Evolutionary conservation across 2,113 vertebrate genomes (phyloP), one percentile per base, ranked within the genome.

Genomic region (Platysteira castanea): DNA sequence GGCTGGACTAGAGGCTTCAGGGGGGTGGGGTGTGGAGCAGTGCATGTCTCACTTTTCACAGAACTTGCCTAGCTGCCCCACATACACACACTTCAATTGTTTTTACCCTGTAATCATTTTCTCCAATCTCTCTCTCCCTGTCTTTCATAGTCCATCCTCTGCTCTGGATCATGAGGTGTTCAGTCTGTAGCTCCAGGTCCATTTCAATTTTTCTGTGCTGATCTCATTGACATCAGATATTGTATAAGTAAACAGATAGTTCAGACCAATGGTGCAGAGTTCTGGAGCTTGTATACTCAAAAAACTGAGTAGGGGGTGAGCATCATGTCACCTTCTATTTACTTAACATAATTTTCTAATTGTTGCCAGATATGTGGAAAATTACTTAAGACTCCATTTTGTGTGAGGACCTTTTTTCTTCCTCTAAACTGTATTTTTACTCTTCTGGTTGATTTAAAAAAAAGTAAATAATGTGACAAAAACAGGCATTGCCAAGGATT

Each of bases 21-120:
- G 7, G 42, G 2, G 3, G 1, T 28, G 28, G 18, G 41, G 2
- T n/a, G 7, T 41, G 24, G 13, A 57, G 15, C 10, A 41, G 13
- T 11, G 10, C 42, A 24, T 3, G 3, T 65, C 24, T 30, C 31
- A 57, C 52, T 42, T 65, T 30, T 21, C 42, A 42, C 16, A 67
- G 24, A 42, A 35, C 15, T 49, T 57, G 10, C 10, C 26, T 13
- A 14, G 8, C 4, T 3, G 2, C 4, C 10, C 5, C 6, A 2
- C 14, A 20, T 14, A 3, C 27, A 11, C 21, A 16, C 13, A 20
- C 17, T 20, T 39, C 30, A 14, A 26, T 30, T 13, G 7, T 20
- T 59, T 49, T 21, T 41, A 49, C 10, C 7, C 8, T 64, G 22
- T 33, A 46, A 46, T 33, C 2, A 39, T 57, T 75, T 49, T 50